Base-by-base conservation (phyloP, 2,113 vertebrate genomes). In the Gasterosteus nipponicus region DNA sequence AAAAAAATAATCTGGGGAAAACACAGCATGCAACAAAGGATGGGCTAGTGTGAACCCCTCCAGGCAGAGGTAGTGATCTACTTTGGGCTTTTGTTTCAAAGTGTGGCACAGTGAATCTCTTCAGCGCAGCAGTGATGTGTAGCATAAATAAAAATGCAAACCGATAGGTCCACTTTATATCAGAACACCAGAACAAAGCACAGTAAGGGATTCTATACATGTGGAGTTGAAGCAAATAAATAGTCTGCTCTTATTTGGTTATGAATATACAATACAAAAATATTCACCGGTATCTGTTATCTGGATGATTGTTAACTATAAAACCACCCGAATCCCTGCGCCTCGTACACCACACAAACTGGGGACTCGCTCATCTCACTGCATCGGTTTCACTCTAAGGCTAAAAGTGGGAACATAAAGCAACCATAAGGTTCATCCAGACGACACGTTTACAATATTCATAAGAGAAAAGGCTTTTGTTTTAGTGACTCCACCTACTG, bases 261-360 rank as follows among this genome's bases (percentile, higher is more conserved):
- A 89, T 78, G 92, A 90, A 88, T 89, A 82, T 88, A 89, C 88
- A 89, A 88, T 94, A 93, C 26, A 92, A 92, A 94, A 94, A 93
- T 93, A 92, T 77, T 80, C 69, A 75, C 73, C 56, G 56, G 18
- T 41, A 11, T 56, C 22, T 31, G 38, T 65, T 67, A 71, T 63
- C 46, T 60, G 57, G 44, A 67, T 71, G 46, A 59, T 42, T 31
- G 39, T 49, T 49, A 63, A 89, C 59, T 77, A 69, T 64, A 63
- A 33, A 33, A 85, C 54, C 39, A 72, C 63, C 47, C 44, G 14
- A 42, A 72, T 18, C 10, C 70, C 39, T 71, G 31, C 35, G 14
- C 72, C 59, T 60, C 62, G 68, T 75, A 78, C 69, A 77, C 63
- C 39, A 49, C 49, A 82, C 60, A 81, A 33, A 80, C 26, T 63